These are phyloP conservation scores for Coreoperca whiteheadi DNA, from an alignment of 2,113 vertebrate species.

Conservation along the genomic window DNA sequence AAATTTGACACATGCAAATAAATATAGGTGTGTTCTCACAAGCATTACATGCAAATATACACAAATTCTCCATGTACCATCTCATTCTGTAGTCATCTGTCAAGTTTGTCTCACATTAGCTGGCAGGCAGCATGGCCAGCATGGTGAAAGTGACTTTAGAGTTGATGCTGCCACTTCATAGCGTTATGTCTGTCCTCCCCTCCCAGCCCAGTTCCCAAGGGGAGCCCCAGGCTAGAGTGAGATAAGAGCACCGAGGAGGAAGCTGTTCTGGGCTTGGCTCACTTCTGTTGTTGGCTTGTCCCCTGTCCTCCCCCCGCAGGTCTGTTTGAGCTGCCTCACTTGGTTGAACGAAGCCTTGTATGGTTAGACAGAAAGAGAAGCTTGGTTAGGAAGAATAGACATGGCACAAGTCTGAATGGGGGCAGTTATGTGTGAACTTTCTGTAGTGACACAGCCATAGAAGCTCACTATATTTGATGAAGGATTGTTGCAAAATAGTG, in stretches of 20 bases:
- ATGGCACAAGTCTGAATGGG: conserved; percentile 22
- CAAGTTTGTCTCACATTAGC: neutral
- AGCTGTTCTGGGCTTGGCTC: conserved; percentile 59
- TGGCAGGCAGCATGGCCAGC: conserved; percentile 15
- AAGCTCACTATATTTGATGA: neutral
- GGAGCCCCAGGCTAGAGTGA: conserved; percentile 58
- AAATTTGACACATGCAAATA: conserved; percentile 11
- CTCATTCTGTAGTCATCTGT: neutral
- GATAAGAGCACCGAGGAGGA: conserved; percentile 66
- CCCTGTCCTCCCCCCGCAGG: conserved; percentile 47
- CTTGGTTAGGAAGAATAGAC: conserved; percentile 21
- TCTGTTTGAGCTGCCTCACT: conserved; percentile 58
- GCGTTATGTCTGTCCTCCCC: conserved; percentile 28
- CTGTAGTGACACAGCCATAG: neutral
- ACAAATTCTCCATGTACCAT: neutral
- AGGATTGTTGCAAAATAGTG: conserved; percentile 1
- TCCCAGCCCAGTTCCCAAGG: conserved; percentile 50
- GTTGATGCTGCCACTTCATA: conserved; percentile 38
- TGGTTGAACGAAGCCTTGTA: conserved; percentile 58
- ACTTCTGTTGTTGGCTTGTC: conserved; percentile 56
- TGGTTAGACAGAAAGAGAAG: conserved; percentile 56
- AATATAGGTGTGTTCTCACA: neutral
- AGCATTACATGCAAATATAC: conserved; percentile 10
- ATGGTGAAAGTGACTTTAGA: conserved; percentile 55
- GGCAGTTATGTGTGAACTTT: conserved; percentile 5